Evolutionary conservation across 1,140 invertebrate species (phyloP).

Genomic region (Lepidotrigona ventralis): DNA sequence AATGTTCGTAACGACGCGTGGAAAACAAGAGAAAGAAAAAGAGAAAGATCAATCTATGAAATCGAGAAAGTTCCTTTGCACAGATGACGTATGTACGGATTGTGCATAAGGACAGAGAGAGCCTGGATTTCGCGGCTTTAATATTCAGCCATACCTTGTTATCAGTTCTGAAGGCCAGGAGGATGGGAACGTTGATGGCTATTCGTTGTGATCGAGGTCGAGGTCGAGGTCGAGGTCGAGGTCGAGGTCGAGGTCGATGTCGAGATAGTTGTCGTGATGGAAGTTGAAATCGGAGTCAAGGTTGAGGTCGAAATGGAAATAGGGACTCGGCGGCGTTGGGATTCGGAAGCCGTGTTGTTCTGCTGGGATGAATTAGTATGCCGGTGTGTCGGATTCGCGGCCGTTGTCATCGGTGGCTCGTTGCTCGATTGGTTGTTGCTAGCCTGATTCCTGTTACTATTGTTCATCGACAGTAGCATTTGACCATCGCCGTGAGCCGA

Average conservation of each 20-base stretch:
- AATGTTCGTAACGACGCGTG: neutral
- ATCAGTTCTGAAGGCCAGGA: constrained; percentile 51
- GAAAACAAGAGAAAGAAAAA: neutral
- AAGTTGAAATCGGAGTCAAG: constrained; percentile 68
- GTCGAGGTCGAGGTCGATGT: constrained; percentile 72
- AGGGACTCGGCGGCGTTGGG: constrained; percentile 70
- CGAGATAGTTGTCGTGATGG: constrained; percentile 70
- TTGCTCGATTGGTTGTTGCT: constrained; percentile 50
- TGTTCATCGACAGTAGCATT: constrained; percentile 72
- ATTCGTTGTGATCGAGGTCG: constrained; percentile 43
- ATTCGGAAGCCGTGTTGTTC: constrained; percentile 71
- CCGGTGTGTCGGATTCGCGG: constrained; percentile 36
- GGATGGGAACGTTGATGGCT: constrained; percentile 45
- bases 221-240: constrained; percentile 69
- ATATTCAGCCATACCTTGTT: constrained; percentile 59
- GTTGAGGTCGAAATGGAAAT: constrained; percentile 71
- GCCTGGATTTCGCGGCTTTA: constrained; percentile 4
- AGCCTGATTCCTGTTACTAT: constrained; percentile 65
- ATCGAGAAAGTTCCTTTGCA: neutral
- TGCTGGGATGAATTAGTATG: constrained; percentile 67
- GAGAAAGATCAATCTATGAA: neutral
- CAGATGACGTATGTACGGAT: no score
- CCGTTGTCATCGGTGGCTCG: constrained; percentile 16
- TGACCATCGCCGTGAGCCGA: constrained; percentile 75
- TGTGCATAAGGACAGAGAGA: neutral